Conservation (phyloP, 1,140 invertebrate species). For the Dryas iulia region DNA sequence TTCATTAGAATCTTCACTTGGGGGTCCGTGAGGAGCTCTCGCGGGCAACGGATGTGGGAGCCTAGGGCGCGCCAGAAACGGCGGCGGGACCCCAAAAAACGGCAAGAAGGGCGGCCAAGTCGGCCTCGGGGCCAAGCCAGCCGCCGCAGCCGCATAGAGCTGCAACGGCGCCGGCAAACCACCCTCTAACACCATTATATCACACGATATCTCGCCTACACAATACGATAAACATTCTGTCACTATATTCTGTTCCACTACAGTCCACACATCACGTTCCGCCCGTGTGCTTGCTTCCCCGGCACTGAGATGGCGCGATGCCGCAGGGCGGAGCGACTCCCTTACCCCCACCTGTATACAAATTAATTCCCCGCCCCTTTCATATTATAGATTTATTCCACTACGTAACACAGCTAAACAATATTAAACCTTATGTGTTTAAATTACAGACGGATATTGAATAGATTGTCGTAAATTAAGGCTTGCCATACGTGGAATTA, state of each 20-base stretch:
- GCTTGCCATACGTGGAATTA: conserved; percentile 68
- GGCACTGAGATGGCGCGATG: conserved; percentile 70
- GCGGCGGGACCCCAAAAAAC: conserved; percentile 80
- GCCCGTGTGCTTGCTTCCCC: conserved; percentile 47
- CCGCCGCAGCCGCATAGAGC: conserved; percentile 81
- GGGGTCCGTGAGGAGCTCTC: conserved; percentile 71
- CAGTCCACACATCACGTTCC: conserved; percentile 37
- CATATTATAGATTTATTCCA: conserved; percentile 80
- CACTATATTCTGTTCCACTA: conserved; percentile 28
- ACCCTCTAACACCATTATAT: conserved; percentile 71
- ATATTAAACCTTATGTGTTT: conserved; percentile 70
- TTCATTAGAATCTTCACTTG: conserved; percentile 82
- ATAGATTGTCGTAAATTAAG: conserved; percentile 68
- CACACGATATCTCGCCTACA: conserved; percentile 55
- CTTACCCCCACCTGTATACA: conserved; percentile 57
- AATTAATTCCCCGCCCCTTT: conserved; percentile 76
- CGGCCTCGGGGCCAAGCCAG: conserved; percentile 78
- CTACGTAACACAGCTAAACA: conserved; percentile 56
- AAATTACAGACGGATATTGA: conserved; percentile 70
- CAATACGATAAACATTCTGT: conserved; percentile 40
- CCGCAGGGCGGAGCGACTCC: conserved; percentile 58
- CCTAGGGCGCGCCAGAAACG: conserved; percentile 67
- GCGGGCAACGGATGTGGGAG: conserved; percentile 59
- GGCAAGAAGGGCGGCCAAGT: conserved; percentile 81
- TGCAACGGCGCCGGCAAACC: conserved; percentile 81